phyloP scores from a whole-genome alignment of 2,113 vertebrate genomes.

The Prolemur simus region DNA sequence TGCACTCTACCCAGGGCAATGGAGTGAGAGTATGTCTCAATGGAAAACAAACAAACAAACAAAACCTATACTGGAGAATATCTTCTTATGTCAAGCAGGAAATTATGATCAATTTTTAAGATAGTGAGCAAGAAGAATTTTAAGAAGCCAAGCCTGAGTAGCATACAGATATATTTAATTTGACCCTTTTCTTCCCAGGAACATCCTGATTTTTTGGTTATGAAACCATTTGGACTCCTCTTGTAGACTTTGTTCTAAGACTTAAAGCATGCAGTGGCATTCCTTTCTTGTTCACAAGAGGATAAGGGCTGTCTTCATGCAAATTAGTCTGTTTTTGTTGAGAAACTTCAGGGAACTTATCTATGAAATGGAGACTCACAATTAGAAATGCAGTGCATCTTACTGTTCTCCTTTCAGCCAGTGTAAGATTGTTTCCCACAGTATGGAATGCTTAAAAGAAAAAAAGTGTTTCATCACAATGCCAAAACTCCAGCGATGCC shows the following conservation, averaged over 20 bases:
- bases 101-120: neutral
- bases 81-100: neutral
- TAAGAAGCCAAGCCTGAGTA: constrained; percentile 8
- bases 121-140: neutral
- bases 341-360: constrained; percentile 46
- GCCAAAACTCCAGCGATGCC: constrained; percentile 14
- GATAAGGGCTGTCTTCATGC: constrained; percentile 15
- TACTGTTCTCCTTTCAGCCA: neutral
- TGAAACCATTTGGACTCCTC: neutral
- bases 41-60: too few species aligned
- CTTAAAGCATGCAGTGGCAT: neutral
- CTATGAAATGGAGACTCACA: neutral
- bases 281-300: constrained; percentile 10
- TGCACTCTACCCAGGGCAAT: too few species aligned
- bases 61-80: neutral
- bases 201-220: neutral
- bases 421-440: constrained; percentile 51
- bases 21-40: too few species aligned
- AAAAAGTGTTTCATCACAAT: constrained; percentile 9
- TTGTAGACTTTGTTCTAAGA: constrained; percentile 4
- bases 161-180: neutral
- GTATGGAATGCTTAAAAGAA: neutral
- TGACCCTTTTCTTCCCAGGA: neutral
- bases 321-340: constrained; percentile 46
- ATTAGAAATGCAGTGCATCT: neutral